Conservation (phyloP, 2,888 invertebrate species). For the Apomyelois bistriatella region DNA sequence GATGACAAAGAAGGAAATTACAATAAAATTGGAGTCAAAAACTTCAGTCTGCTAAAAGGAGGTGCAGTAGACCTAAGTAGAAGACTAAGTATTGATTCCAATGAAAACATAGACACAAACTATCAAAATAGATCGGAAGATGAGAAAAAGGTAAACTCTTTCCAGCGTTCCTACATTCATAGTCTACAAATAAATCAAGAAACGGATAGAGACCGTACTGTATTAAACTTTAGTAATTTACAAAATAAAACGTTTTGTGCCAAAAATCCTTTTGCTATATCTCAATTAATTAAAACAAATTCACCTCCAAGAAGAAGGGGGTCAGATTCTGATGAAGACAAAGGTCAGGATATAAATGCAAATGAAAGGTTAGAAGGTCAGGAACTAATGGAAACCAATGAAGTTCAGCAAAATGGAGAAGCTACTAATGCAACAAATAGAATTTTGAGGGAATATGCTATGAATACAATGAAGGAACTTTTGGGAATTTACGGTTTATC, state of each 20-base stretch:
- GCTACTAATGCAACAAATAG: conserved; percentile 75
- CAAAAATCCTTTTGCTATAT: conserved; percentile 79
- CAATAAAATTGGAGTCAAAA: conserved; percentile 73
- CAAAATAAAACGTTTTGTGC: conserved; percentile 77
- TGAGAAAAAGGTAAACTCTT: conserved; percentile 67
- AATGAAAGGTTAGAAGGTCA: conserved; percentile 64
- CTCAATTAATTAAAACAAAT: conserved; percentile 76
- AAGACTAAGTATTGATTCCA: conserved; percentile 73
- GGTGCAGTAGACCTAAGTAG: conserved; percentile 74
- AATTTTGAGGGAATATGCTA: conserved; percentile 87
- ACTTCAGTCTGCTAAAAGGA: conserved; percentile 70
- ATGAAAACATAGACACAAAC: conserved; percentile 74
- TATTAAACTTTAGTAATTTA: conserved; percentile 72
- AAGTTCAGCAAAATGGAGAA: conserved; percentile 62
- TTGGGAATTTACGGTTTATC: conserved; percentile 88
- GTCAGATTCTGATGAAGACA: conserved; percentile 72
- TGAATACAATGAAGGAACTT: conserved; percentile 89
- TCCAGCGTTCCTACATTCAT: conserved; percentile 74
- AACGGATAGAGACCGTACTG: conserved; percentile 59
- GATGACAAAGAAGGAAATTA: conserved; percentile 51
- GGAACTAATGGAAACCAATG: conserved; percentile 52
- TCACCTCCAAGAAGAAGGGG: conserved; percentile 77
- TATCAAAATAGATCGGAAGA: conserved; percentile 69
- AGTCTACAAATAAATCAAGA: conserved; percentile 67
- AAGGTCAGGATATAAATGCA: conserved; percentile 71